Evolutionary conservation across 2,113 vertebrate genomes (phyloP).

Genomic region (Aegithalos caudatus): DNA sequence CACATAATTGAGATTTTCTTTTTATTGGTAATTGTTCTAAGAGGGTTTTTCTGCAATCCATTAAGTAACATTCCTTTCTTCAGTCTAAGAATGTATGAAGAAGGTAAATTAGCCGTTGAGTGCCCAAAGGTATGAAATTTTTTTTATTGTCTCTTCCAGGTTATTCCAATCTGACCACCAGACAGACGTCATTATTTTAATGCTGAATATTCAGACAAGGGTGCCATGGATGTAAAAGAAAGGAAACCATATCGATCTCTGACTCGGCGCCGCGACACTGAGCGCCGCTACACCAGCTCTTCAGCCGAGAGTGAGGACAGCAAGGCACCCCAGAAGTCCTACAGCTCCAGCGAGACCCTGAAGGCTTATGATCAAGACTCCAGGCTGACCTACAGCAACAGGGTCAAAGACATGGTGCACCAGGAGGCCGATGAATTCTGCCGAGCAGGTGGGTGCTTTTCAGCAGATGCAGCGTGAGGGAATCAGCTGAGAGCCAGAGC

Average conservation of each 20-base stretch:
- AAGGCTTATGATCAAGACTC: conserved; percentile 97
- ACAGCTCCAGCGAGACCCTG: conserved; percentile 98
- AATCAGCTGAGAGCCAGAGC: neutral
- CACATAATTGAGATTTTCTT: neutral
- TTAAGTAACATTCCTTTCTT: neutral
- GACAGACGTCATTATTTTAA: conserved; percentile 70
- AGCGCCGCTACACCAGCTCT: conserved; percentile 94
- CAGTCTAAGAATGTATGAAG: neutral
- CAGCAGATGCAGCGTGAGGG: fast-evolving
- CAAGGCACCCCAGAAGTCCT: conserved; percentile 90
- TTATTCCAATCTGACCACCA: conserved; percentile 66
- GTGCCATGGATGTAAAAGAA: conserved; percentile 96
- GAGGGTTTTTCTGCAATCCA: neutral
- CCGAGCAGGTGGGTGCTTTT: conserved; percentile 79
- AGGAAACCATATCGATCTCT: conserved; percentile 95
- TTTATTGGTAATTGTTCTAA: neutral
- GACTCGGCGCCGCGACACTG: conserved; percentile 87
- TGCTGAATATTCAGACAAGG: conserved; percentile 75
- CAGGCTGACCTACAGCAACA: conserved; percentile 81
- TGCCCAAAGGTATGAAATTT: neutral
- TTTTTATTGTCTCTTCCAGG: conserved; percentile 64
- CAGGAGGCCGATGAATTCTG: conserved; percentile 92
- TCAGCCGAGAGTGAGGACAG: conserved; percentile 92
- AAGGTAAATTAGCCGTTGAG: neutral
- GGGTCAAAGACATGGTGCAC: conserved; percentile 92